phyloP scores from a whole-genome alignment of 2,113 vertebrate species.

The Phalacrocorax pelagicus region DNA sequence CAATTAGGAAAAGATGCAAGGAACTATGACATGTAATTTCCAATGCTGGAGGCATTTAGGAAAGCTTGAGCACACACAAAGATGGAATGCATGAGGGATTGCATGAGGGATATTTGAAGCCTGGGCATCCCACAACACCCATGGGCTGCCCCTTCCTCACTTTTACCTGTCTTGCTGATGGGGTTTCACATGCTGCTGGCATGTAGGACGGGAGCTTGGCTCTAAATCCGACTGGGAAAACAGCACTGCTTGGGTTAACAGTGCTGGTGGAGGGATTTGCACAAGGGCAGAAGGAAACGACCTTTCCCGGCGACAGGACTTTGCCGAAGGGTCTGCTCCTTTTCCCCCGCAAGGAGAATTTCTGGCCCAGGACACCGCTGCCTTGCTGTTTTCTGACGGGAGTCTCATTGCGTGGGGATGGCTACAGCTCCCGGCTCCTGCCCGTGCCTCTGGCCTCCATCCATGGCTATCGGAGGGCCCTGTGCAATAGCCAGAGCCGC shows the following conservation, averaged over 20 bases:
- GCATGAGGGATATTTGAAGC: neutral
- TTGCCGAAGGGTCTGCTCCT: neutral
- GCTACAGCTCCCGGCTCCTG: neutral
- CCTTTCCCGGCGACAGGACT: neutral
- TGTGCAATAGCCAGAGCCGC: conserved; percentile 4
- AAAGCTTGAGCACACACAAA: neutral
- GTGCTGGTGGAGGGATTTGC: neutral
- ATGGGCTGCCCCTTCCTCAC: neutral
- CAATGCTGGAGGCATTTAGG: neutral
- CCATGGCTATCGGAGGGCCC: conserved; percentile 37
- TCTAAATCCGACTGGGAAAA: neutral
- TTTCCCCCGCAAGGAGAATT: neutral
- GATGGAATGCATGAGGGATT: neutral
- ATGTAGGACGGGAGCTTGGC: neutral
- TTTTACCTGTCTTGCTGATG: fast-evolving
- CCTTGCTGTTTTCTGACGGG: conserved; percentile 1
- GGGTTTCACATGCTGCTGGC: neutral
- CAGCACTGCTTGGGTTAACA: neutral
- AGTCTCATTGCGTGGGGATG: neutral
- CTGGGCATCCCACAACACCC: neutral
- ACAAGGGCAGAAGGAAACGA: neutral
- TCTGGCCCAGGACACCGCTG: neutral
- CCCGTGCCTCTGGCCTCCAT: neutral
- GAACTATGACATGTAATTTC: neutral
- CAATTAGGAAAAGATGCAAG: neutral